Conservation (phyloP, 2,113 vertebrate genomes). For the Phylloscopus trochilus region DNA sequence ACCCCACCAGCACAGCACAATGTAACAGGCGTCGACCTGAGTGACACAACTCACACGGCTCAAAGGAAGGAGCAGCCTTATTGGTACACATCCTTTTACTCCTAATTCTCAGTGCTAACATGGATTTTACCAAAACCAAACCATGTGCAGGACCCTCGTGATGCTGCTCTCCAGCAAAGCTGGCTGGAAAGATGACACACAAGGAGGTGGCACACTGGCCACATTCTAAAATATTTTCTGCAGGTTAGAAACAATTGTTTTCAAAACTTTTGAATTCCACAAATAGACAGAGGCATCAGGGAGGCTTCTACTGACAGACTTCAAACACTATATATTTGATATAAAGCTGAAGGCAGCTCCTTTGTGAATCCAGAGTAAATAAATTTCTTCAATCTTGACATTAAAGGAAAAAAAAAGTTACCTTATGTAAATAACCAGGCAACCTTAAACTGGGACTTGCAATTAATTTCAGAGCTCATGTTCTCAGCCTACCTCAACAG, state of each 20-base stretch:
- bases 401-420: not conserved
- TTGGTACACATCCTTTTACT: not conserved
- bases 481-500: not conserved
- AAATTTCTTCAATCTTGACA: not conserved
- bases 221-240: not conserved
- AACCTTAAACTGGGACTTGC: not conserved
- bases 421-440: not conserved
- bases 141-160: not conserved
- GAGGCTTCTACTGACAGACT: not conserved
- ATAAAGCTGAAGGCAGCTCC: not conserved
- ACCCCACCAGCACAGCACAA: not conserved
- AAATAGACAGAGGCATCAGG: not conserved
- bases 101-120: not conserved
- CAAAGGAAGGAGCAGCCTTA: not conserved
- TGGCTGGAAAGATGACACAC: not conserved
- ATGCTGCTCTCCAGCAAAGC: not conserved
- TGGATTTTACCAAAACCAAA: not conserved
- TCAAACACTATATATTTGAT: not conserved
- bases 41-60: not conserved
- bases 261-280: not conserved
- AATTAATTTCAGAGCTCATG: not conserved
- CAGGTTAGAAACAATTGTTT: not conserved
- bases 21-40: not conserved
- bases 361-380: not conserved
- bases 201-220: not conserved